Evolutionary conservation across 2,113 vertebrate species (phyloP).

Genomic region (Hippocampus barbouri): DNA sequence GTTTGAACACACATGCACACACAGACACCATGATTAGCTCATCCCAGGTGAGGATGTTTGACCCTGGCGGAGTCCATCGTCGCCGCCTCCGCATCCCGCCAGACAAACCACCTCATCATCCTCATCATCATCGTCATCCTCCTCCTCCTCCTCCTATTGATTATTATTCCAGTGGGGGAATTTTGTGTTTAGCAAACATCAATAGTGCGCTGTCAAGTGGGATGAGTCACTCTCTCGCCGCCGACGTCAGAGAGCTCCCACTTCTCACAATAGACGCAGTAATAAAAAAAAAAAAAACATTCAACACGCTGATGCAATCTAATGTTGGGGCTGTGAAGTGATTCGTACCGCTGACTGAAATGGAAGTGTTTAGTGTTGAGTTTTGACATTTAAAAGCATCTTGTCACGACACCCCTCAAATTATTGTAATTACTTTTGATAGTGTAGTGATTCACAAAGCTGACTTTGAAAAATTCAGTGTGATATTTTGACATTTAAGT

Average conservation of each 20-base stretch:
- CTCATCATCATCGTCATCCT: constrained; percentile 4
- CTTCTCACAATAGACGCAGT: background rate
- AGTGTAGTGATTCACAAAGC: too few species aligned
- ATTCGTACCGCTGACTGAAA: too few species aligned
- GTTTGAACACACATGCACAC: too few species aligned
- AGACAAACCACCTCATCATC: background rate
- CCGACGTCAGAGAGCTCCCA: background rate
- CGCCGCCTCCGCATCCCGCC: background rate
- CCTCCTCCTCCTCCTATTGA: background rate
- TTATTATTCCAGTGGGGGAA: constrained; percentile 43
- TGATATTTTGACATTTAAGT: too few species aligned
- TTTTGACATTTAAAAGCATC: too few species aligned
- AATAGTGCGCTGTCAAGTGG: constrained; percentile 54
- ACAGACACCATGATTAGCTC: constrained; percentile 20
- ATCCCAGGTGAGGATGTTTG: constrained; percentile 30
- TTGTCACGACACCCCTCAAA: too few species aligned
- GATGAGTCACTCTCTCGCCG: constrained; percentile 50
- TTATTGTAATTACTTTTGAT: too few species aligned
- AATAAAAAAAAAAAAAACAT: background rate
- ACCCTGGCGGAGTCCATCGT: constrained; percentile 26
- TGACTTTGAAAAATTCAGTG: too few species aligned
- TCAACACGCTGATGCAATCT: too few species aligned
- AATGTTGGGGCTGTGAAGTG: too few species aligned
- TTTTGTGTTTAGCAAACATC: constrained; percentile 46
- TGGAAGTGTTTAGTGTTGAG: too few species aligned